A percentile compares a stretch with the other conserved stretches of the same genome.
Evolutionary conservation across 30 jellyfish, hydroid and myxozoan genomes (phyloP).

Genomic region (Aurelia coerulea): DNA sequence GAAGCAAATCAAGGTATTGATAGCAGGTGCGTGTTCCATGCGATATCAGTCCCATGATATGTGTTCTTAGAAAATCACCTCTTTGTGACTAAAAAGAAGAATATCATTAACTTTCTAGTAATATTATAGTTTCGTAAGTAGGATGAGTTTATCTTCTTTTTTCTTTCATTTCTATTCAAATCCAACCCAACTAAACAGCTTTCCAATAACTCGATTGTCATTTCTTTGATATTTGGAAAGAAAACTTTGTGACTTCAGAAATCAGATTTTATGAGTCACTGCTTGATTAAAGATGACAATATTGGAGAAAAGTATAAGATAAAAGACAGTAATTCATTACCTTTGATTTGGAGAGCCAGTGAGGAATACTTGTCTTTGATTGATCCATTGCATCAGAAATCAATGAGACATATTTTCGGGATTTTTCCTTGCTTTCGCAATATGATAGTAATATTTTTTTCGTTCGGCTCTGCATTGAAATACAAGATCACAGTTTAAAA

Average conservation of each 20-base stretch:
- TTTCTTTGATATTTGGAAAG: no score
- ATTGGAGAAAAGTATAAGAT: no score
- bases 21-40: neutral
- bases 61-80: neutral
- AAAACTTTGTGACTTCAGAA: no score
- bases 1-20: neutral
- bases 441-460: neutral
- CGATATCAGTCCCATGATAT: neutral
- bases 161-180: no score
- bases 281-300: no score
- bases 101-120: neutral
- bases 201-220: no score
- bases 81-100: neutral
- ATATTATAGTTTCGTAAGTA: neutral
- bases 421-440: neutral
- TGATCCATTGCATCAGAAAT: constrained; percentile 2
- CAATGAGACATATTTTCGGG: constrained; percentile 1
- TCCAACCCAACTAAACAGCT: no score
- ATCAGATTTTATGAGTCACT: no score
- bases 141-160: no score
- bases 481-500: neutral
- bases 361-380: constrained; percentile 2
- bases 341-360: neutral
- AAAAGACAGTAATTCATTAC: neutral
- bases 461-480: neutral